Percentiles rank a stretch among this genome's conserved stretches.
These are phyloP conservation scores for Scomber scombrus DNA, from an alignment of 2,113 vertebrate species.

Conservation along the genomic window DNA sequence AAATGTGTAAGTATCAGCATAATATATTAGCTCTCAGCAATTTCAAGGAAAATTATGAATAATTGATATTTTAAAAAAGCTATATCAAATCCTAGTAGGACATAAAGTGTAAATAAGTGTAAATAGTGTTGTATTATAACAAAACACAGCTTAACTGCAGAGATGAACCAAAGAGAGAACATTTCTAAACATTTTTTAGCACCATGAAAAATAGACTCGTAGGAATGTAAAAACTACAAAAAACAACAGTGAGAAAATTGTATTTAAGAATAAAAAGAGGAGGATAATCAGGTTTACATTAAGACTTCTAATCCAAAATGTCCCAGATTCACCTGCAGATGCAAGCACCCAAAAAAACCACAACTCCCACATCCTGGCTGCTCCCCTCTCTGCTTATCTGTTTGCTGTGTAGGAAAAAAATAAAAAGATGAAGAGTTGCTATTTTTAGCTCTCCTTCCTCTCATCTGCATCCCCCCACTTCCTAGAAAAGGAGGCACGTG, in stretches of 20 bases:
- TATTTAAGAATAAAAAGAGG: too few species aligned
- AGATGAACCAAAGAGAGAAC: too few species aligned
- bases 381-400: constrained; percentile 47
- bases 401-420: constrained; percentile 41
- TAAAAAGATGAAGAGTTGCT: constrained; percentile 53
- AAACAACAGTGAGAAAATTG: background rate
- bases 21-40: background rate
- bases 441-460: constrained; percentile 74
- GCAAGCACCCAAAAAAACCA: constrained; percentile 10
- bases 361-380: constrained; percentile 39
- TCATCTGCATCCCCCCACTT: constrained; percentile 76
- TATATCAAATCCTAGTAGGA: background rate
- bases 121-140: too few species aligned
- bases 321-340: constrained; percentile 62
- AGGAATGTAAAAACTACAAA: background rate
- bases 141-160: background rate
- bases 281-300: background rate
- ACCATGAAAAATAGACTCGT: background rate
- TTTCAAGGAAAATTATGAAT: background rate
- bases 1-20: background rate
- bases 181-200: background rate
- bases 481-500: constrained; percentile 69
- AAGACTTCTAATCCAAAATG: background rate
- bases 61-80: background rate
- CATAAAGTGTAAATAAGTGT: too few species aligned